phyloP scores from a whole-genome alignment of 2,113 vertebrate genomes.

The Porphyrio hochstetteri region DNA sequence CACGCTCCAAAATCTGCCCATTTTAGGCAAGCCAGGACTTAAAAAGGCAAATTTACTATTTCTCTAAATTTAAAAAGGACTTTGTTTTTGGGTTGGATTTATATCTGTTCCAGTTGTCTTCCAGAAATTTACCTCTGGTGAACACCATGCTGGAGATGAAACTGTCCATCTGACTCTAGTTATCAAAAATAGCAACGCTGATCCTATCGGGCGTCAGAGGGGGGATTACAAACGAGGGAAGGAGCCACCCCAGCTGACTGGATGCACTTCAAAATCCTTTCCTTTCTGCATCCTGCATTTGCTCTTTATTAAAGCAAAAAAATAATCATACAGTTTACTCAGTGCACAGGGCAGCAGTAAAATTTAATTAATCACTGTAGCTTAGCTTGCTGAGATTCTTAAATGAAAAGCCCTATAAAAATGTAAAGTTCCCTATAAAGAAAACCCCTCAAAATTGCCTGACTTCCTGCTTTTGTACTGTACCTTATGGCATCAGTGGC shows the following conservation, averaged over 20 bases:
- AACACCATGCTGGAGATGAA: not conserved
- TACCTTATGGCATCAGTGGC: not conserved
- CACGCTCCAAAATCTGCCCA: not conserved
- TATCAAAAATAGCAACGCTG: not conserved
- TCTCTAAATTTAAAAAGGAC: not conserved
- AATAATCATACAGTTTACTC: slow-evolving; percentile 21
- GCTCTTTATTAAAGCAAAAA: slow-evolving; percentile 46
- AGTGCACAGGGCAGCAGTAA: slow-evolving; percentile 27
- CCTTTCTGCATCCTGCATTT: not conserved
- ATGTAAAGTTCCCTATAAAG: not conserved
- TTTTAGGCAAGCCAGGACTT: not conserved
- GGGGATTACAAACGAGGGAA: slow-evolving; percentile 33
- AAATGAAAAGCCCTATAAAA: slow-evolving; percentile 46
- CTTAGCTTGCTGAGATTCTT: slow-evolving; percentile 42
- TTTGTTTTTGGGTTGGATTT: not conserved
- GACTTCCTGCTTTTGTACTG: slow-evolving; percentile 17
- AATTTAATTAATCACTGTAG: slow-evolving; percentile 55
- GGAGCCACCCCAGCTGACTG: not conserved
- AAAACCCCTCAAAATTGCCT: slow-evolving; percentile 19
- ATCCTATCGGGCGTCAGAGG: not conserved
- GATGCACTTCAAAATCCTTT: slow-evolving; percentile 36
- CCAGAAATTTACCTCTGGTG: not conserved
- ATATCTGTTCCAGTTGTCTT: not conserved
- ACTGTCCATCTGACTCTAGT: slow-evolving; percentile 30
- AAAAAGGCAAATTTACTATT: not conserved